These are phyloP conservation scores for Salvator merianae DNA, from an alignment of 2,113 vertebrate species.

Conservation along the genomic window DNA sequence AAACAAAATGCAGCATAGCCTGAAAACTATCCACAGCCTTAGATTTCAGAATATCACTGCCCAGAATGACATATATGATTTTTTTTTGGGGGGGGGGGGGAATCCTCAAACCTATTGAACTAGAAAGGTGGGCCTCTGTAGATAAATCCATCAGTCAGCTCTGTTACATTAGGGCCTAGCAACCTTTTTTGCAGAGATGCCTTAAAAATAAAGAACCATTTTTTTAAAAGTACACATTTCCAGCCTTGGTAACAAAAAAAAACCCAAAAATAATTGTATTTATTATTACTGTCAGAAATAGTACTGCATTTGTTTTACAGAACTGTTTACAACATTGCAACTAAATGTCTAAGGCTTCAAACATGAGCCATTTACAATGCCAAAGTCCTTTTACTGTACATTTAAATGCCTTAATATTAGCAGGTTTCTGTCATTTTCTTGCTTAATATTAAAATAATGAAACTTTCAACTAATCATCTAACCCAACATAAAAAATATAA, in stretches of 20 bases:
- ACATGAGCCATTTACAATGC: background rate
- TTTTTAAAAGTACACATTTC: background rate
- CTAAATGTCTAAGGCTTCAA: slow-evolving; percentile 16
- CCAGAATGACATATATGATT: background rate
- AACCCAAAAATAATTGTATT: no score
- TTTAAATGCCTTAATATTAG: slow-evolving; percentile 5
- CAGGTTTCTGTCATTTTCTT: slow-evolving; percentile 22
- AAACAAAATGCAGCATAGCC: rapidly evolving
- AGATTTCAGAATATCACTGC: background rate
- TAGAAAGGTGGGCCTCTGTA: rapidly evolving
- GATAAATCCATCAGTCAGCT: slow-evolving; percentile 41
- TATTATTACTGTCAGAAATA: no score
- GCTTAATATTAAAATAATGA: slow-evolving; percentile 3
- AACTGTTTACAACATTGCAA: slow-evolving; percentile 9
- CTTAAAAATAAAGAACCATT: background rate
- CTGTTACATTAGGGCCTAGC: background rate
- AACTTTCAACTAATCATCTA: background rate
- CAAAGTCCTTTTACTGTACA: slow-evolving; percentile 24
- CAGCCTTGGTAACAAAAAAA: background rate
- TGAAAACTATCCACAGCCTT: background rate
- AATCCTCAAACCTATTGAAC: background rate
- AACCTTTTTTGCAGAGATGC: slow-evolving; percentile 31
- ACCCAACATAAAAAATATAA: no score
- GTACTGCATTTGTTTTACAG: background rate
- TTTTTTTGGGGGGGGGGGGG: no score